Percentiles rank a stretch among this genome's conserved stretches.
Evolutionary conservation across 2,113 vertebrate species (phyloP).

Genomic region (Catharus minimus): DNA sequence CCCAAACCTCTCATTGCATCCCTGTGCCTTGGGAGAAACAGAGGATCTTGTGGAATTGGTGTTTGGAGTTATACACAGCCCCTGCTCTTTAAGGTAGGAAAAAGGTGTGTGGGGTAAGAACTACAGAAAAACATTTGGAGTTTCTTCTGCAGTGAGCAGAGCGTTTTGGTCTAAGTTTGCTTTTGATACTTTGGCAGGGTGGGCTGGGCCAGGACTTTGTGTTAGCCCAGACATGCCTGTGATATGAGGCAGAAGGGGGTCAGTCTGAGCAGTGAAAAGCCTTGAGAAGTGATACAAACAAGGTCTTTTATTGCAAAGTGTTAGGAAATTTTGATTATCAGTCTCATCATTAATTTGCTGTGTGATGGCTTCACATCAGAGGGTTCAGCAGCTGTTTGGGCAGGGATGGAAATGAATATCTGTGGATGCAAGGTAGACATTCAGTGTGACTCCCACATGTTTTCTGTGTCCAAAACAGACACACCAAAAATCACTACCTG

Average conservation of each 20-base stretch:
- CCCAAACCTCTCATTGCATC: fast-evolving
- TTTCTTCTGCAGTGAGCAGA: not conserved
- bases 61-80: fast-evolving
- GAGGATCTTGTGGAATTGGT: not conserved
- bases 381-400: not conserved
- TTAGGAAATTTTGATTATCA: not conserved
- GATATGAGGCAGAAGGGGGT: not conserved
- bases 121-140: not conserved
- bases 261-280: not conserved
- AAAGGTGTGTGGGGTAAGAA: not conserved
- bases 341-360: not conserved
- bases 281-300: not conserved
- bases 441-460: fast-evolving
- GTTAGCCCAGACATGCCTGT: not conserved
- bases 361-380: not conserved
- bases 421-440: not conserved
- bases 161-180: not conserved
- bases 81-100: not conserved
- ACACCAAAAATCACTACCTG: not conserved
- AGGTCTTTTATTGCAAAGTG: not conserved
- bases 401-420: not conserved
- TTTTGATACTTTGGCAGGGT: not conserved
- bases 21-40: not conserved
- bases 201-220: not conserved
- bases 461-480: not conserved